Evolutionary conservation across 2,888 invertebrate species (phyloP).

Genomic region (Tenthredo mesomela): DNA sequence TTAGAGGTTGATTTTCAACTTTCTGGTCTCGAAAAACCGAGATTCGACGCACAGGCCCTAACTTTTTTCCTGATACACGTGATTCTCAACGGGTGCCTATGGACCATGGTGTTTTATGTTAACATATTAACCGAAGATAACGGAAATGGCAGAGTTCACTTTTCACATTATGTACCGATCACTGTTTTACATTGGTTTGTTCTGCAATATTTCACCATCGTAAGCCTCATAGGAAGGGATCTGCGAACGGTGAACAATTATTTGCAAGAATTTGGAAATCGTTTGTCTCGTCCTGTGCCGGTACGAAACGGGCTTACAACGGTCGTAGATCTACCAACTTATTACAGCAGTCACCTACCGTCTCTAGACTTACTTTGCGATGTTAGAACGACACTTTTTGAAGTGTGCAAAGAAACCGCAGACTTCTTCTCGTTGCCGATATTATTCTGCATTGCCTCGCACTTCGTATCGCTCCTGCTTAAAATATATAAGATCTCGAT

Average conservation of each 20-base stretch:
- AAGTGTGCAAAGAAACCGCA: background rate
- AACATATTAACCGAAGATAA: too few relatives aligned
- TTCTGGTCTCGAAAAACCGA: background rate
- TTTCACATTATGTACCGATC: background rate
- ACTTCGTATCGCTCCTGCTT: background rate
- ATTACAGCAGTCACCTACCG: background rate
- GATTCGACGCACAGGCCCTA: background rate
- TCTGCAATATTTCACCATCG: background rate
- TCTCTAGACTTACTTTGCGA: background rate
- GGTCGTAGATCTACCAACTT: background rate
- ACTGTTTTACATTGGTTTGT: background rate
- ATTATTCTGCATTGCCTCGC: background rate
- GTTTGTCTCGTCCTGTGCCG: background rate
- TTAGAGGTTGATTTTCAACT: background rate
- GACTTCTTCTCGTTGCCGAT: background rate
- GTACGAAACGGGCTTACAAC: background rate
- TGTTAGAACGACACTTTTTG: background rate
- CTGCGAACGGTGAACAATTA: background rate
- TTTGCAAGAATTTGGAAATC: background rate
- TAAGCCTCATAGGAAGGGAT: background rate
- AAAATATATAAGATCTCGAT: background rate
- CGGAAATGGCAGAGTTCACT: too few relatives aligned
- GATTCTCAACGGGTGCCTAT: background rate
- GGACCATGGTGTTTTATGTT: background rate
- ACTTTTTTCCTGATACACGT: background rate